These are phyloP conservation scores for Drosophila parthenogenetica DNA, from an alignment of 2,888 invertebrate species.

Conservation along the genomic window DNA sequence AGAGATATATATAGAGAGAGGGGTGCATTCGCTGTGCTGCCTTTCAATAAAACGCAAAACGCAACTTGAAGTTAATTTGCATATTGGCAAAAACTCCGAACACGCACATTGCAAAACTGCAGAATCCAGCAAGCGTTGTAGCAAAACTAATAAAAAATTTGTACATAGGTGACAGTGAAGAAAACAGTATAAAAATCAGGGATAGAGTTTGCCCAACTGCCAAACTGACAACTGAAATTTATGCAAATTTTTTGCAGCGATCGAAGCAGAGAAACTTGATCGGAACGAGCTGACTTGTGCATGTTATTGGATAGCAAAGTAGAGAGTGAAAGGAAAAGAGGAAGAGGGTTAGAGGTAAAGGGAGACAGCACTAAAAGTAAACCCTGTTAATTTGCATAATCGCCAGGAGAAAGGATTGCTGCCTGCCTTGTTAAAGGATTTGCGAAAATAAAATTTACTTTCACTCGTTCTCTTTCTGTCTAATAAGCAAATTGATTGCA, in stretches of 20 bases:
- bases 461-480: conserved; percentile 34
- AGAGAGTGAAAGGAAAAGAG: neutral
- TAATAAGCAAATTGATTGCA: conserved; percentile 70
- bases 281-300: conserved; percentile 42
- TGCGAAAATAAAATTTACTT: conserved; percentile 65
- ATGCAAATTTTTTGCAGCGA: conserved; percentile 64
- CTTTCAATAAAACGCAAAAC: conserved; percentile 67
- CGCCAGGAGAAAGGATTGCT: conserved; percentile 52
- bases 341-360: neutral
- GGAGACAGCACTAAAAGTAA: conserved; percentile 19
- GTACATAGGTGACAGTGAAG: conserved; percentile 63
- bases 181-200: conserved; percentile 22
- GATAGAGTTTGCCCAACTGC: conserved; percentile 21
- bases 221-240: conserved; percentile 48
- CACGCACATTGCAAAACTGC: conserved; percentile 57
- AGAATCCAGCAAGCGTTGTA: no score
- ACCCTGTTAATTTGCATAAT: conserved; percentile 74
- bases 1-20: conserved; percentile 1
- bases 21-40: conserved; percentile 35
- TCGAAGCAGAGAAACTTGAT: conserved; percentile 38
- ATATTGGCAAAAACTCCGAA: conserved; percentile 62
- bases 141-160: conserved; percentile 61
- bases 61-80: conserved; percentile 76
- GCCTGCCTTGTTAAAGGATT: conserved; percentile 73
- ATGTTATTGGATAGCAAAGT: conserved; percentile 62